These are phyloP conservation scores for Sycobia sp. DNA, from an alignment of 1,140 invertebrate species.

Conservation along the genomic window DNA sequence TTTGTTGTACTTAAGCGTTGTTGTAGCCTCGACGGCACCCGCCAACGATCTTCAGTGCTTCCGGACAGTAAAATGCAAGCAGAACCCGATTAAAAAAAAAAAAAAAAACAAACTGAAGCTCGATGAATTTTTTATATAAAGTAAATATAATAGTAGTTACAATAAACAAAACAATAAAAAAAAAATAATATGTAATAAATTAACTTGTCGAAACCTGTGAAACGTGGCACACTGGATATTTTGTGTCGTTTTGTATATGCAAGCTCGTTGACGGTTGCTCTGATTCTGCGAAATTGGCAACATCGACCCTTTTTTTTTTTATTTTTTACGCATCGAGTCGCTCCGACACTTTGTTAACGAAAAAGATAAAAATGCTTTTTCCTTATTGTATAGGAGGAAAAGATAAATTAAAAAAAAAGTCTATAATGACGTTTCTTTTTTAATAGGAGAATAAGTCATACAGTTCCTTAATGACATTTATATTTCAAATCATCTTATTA, in stretches of 20 bases:
- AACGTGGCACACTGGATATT: no score
- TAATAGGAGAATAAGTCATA: slow-evolving; percentile 49
- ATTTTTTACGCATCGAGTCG: slow-evolving; percentile 27
- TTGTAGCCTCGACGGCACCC: slow-evolving; percentile 33
- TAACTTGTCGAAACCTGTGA: no score
- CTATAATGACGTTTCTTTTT: slow-evolving; percentile 43
- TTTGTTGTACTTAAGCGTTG: slow-evolving; percentile 42
- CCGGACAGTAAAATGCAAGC: no score
- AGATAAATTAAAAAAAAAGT: slow-evolving; percentile 37
- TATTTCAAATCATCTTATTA: slow-evolving; percentile 56
- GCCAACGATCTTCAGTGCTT: slow-evolving; percentile 17
- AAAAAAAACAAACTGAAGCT: background rate
- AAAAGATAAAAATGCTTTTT: slow-evolving; percentile 20
- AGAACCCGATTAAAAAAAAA: background rate
- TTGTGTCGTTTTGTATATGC: no score
- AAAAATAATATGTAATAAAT: no score
- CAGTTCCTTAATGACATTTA: slow-evolving; percentile 56
- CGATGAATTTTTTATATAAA: no score
- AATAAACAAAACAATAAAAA: no score
- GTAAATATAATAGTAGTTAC: no score
- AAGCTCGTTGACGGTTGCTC: slow-evolving; percentile 29
- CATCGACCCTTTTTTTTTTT: slow-evolving; percentile 27
- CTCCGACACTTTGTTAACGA: slow-evolving; percentile 33
- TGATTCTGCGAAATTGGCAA: slow-evolving; percentile 28
- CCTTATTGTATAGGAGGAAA: slow-evolving; percentile 24